Evolutionary conservation across 2,888 invertebrate species (phyloP), one percentile per base, ranked within the genome.

Genomic region (Pasiphila rectangulata): DNA sequence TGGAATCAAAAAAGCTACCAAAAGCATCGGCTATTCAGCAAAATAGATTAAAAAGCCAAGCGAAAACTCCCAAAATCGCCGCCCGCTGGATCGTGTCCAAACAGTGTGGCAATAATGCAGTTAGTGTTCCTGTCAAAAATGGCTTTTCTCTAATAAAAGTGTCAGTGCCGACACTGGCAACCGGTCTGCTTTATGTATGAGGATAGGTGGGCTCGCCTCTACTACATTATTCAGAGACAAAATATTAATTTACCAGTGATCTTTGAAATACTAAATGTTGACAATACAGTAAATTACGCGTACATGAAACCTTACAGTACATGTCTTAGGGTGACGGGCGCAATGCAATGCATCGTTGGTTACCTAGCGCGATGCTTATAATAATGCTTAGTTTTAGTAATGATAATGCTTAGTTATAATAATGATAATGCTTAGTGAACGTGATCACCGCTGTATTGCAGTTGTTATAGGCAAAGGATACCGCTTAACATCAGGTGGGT

Each of bases 21-120:
- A 6, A 17, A 17, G n/a, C 4, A 10, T 9, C 5, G 5, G 16
- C 17, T 4, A 29, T 20, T 19, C 6, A 12, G 6, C 7, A 17
- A 5, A 9, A 46, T 1, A 29, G 15, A 35, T 34, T 19, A 9
- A 29, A 17, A 23, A 35, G 2, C 21, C 34, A 39, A 40, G 32
- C 20, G 42, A 27, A 49, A 54, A 52, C 49, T 48, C 43, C 54
- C 59, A 67, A 70, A 68, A 57, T 62, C 56, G 48, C 47, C 42
- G 49, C 43, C 44, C 32, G 25, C 64, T 77, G 77, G 77, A 64
- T 47, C 36, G 25, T 21, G 40, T 71, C 77, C 77, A 77, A 78
- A 75, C 72, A 67, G 67, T 66, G 72, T 71, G 74, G 68, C 71
- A 69, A 72, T 78, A 75, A 75, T 67, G 59, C 67, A 61, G 72